Evolutionary conservation across 2,797 vertebrate genomes (phyloP).

Genomic region (Crocodylus rhombifer): DNA sequence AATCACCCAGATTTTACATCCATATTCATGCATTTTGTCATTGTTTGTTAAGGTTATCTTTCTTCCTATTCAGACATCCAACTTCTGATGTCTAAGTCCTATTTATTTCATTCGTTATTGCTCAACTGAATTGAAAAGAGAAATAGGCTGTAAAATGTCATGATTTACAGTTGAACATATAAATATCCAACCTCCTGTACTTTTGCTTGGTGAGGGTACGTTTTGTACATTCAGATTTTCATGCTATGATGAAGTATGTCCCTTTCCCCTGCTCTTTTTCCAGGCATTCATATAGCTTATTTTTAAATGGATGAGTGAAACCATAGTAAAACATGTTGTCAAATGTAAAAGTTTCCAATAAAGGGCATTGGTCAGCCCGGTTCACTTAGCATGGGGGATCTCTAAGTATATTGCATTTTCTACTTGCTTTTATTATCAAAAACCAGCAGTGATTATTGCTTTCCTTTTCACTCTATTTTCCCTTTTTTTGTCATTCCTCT

Average conservation of each 20-base stretch:
- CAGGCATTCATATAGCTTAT: constrained; percentile 45
- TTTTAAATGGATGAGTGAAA: constrained; percentile 54
- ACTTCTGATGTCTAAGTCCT: constrained; percentile 28
- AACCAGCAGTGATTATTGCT: constrained; percentile 20
- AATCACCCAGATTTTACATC: neutral
- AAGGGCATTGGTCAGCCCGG: constrained; percentile 41
- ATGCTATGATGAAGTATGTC: constrained; percentile 33
- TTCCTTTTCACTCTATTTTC: constrained; percentile 27
- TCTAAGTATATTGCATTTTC: constrained; percentile 2
- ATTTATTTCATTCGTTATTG: neutral
- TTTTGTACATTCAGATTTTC: constrained; percentile 55
- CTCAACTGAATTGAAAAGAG: constrained; percentile 57
- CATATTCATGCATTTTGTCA: neutral
- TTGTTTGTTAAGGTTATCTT: neutral
- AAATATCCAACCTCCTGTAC: constrained; percentile 73
- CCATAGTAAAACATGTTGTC: constrained; percentile 51
- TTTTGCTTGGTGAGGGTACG: constrained; percentile 50
- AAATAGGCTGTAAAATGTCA: constrained; percentile 46
- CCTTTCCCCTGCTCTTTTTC: constrained; percentile 31
- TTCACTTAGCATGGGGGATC: constrained; percentile 50
- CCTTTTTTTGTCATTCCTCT: constrained; percentile 53
- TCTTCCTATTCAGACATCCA: neutral
- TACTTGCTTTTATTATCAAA: constrained; percentile 42
- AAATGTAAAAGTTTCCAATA: constrained; percentile 49
- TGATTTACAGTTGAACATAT: constrained; percentile 63